Base-by-base conservation (phyloP, 2,113 vertebrate genomes). In the Cygnus buccinator region DNA sequence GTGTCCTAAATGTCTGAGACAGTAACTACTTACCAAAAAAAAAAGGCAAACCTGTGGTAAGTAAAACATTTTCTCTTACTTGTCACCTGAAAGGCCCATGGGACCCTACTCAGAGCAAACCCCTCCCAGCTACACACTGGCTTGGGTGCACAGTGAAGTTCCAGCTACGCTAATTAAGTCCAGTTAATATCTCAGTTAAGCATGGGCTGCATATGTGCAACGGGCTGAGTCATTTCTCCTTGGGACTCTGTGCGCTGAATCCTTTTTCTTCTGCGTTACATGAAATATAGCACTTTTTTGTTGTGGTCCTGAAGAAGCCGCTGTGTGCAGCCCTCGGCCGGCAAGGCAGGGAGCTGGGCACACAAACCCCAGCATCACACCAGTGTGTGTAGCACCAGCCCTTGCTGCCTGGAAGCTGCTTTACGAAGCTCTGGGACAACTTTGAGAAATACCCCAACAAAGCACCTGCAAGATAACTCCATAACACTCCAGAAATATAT, bases 381-480 rank as follows among this genome's bases (percentile, higher is more conserved):
- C 70, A 61, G 65, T 62, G 44, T 21, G 0, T 48, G 33, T 15
- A 25, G 74, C 58, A 26, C 26, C 74, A 62, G 57, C 25, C 57
- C 63, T 31, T 39, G 15, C 33, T 87, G 57, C 6, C 71, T 83
- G 62, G 35, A 79, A 90, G 72, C 19, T 37, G 19, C 63, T 71
- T 83, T 12, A 46, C 16, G 50, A 37, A 76, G 78, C 62, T 63
- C 77, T 95, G 75, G 74, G 85, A 79, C 72, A 89, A 87, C 22
- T 89, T 52, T 0, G 1, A 87, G 73, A 94, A 37, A 84, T 55
- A 87, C 9, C 11, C 8, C 55, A 82, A 94, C 66, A 87, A 95
- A 85, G 81, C 94, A 95, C 96, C 96, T 96, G 95, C 92, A 94
- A 92, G 85, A 76, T 43, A 80, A 35, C 35, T 35, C 35, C 35